Percentiles rank a stretch among this genome's conserved stretches.
Conservation (phyloP, 2,888 invertebrate species). For the Hirtodrosophila alboralis region DNA sequence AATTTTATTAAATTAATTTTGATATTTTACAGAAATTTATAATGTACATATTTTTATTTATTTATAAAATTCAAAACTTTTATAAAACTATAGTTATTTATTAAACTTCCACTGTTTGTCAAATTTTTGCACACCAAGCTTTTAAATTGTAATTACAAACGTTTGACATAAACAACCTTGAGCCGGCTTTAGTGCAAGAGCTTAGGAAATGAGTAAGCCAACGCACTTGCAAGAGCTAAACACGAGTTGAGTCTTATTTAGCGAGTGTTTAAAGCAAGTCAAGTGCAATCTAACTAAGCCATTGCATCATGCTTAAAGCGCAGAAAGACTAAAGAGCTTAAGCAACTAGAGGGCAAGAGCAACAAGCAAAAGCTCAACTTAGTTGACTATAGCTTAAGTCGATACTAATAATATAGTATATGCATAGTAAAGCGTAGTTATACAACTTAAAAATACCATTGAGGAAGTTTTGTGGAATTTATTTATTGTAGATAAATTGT, state of each 20-base stretch:
- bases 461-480: no score
- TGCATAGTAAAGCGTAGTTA: no score
- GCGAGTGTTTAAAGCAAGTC: slow-evolving; percentile 56
- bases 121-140: slow-evolving; percentile 18
- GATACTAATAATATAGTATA: no score
- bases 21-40: no score
- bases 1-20: no score
- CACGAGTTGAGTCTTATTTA: slow-evolving; percentile 54
- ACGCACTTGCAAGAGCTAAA: slow-evolving; percentile 13
- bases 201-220: slow-evolving; percentile 22
- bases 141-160: slow-evolving; percentile 22
- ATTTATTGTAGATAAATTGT: neutral
- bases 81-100: neutral
- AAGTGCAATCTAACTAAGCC: slow-evolving; percentile 63
- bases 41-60: neutral
- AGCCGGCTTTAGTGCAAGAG: slow-evolving; percentile 19
- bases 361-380: slow-evolving; percentile 29
- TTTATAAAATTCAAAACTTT: neutral
- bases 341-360: slow-evolving; percentile 15
- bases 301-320: slow-evolving; percentile 62
- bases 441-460: no score
- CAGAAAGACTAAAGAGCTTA: slow-evolving; percentile 22
- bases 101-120: neutral
- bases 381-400: slow-evolving; percentile 8
- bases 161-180: slow-evolving; percentile 32